These are phyloP conservation scores for Chydorus sphaericus DNA, from an alignment of 2,888 invertebrate species.

Conservation along the genomic window DNA sequence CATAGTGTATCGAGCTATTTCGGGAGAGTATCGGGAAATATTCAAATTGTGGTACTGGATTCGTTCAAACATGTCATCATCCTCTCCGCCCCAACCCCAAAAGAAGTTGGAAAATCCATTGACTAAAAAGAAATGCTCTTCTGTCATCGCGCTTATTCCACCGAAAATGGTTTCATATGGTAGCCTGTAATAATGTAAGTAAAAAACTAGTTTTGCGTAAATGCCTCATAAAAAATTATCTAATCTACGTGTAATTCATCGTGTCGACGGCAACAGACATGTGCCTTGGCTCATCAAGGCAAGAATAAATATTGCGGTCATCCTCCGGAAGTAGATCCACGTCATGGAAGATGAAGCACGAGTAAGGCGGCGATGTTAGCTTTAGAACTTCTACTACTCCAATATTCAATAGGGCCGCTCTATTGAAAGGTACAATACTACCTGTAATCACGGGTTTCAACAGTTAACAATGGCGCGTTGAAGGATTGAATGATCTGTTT, in stretches of 20 bases:
- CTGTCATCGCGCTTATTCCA: not conserved
- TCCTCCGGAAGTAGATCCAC: constrained; percentile 70
- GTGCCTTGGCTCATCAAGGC: constrained; percentile 64
- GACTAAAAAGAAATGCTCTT: constrained; percentile 47
- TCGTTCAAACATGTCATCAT: not conserved
- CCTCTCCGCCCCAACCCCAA: constrained; percentile 87
- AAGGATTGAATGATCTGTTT: too few relatives aligned
- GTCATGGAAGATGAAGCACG: constrained; percentile 75
- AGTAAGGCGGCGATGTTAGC: constrained; percentile 39
- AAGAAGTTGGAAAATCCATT: constrained; percentile 89
- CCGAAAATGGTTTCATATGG: not conserved
- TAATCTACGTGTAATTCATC: too few relatives aligned
- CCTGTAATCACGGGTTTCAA: too few relatives aligned
- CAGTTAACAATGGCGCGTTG: too few relatives aligned
- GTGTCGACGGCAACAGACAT: constrained; percentile 79
- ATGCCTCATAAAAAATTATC: too few relatives aligned
- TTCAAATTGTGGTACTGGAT: not conserved
- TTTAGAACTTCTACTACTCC: constrained; percentile 54
- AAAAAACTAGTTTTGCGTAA: too few relatives aligned
- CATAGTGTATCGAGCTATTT: not conserved
- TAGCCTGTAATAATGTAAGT: too few relatives aligned
- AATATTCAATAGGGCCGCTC: constrained; percentile 74
- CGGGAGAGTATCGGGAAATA: not conserved
- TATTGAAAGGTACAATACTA: constrained; percentile 53
- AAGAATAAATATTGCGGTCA: constrained; percentile 69